Conservation (phyloP, 1,140 invertebrate species). For the Lepidotrigona ventralis region DNA sequence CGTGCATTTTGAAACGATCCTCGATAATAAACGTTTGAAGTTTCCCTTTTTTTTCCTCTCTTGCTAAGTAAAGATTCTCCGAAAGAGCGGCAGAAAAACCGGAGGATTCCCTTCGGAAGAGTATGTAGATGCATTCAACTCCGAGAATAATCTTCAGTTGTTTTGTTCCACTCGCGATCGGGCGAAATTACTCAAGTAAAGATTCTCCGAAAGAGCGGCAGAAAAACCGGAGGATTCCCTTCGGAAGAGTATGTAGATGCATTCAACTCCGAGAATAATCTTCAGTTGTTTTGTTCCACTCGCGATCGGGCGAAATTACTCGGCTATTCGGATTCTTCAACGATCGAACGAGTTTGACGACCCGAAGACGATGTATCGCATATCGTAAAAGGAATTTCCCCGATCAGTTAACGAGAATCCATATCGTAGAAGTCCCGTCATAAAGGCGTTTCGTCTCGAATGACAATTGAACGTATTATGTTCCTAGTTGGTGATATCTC, state of each 20-base stretch:
- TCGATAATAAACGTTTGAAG: background rate
- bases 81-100: background rate
- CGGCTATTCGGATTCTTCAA: background rate
- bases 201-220: background rate
- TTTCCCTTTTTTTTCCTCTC: background rate
- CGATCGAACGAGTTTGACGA: background rate
- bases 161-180: conserved; percentile 7
- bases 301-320: background rate
- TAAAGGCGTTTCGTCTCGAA: background rate
- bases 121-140: background rate
- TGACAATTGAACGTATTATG: background rate
- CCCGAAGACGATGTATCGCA: conserved; percentile 4
- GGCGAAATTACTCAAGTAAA: background rate
- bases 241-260: background rate
- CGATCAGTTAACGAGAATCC: background rate
- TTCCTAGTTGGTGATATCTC: background rate
- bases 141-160: conserved; percentile 6
- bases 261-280: conserved; percentile 2
- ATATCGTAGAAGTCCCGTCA: background rate
- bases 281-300: conserved; percentile 12
- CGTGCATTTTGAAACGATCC: background rate
- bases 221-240: background rate
- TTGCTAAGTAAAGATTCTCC: background rate
- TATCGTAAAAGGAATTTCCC: conserved; percentile 27
- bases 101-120: background rate